phyloP scores from a whole-genome alignment of 1,140 invertebrate species.

The Diachasma alloeum region DNA sequence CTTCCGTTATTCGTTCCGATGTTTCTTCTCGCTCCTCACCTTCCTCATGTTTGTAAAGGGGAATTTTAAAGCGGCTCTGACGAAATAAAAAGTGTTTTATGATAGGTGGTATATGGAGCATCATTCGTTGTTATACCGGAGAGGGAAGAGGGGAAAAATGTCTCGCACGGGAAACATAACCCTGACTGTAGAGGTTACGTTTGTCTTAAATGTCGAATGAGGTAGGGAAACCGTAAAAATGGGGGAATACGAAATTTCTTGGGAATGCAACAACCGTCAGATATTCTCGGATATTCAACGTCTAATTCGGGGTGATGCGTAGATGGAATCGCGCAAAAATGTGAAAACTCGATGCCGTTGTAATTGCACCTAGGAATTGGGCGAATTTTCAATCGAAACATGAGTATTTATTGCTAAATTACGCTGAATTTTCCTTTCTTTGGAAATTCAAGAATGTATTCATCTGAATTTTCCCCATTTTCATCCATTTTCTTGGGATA shows the following conservation, averaged over 20 bases:
- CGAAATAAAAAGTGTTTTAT: slow-evolving; percentile 56
- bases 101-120: slow-evolving; percentile 35
- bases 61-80: slow-evolving; percentile 53
- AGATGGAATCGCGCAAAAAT: not conserved
- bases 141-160: slow-evolving; percentile 43
- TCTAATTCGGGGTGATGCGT: not conserved
- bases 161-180: slow-evolving; percentile 22
- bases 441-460: too few species aligned
- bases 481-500: too few species aligned
- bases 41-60: slow-evolving; percentile 27
- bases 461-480: too few species aligned
- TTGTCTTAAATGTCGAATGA: slow-evolving; percentile 6
- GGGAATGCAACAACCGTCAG: not conserved
- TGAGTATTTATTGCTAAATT: too few species aligned
- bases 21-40: slow-evolving; percentile 22
- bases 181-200: not conserved
- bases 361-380: slow-evolving; percentile 23
- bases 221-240: not conserved
- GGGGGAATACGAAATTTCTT: not conserved
- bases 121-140: slow-evolving; percentile 21
- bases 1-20: slow-evolving; percentile 7
- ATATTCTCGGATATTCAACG: not conserved
- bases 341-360: not conserved
- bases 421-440: too few species aligned
- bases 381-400: too few species aligned